Conservation (phyloP, 2,888 invertebrate genomes). For the Coleophora deauratella region DNA sequence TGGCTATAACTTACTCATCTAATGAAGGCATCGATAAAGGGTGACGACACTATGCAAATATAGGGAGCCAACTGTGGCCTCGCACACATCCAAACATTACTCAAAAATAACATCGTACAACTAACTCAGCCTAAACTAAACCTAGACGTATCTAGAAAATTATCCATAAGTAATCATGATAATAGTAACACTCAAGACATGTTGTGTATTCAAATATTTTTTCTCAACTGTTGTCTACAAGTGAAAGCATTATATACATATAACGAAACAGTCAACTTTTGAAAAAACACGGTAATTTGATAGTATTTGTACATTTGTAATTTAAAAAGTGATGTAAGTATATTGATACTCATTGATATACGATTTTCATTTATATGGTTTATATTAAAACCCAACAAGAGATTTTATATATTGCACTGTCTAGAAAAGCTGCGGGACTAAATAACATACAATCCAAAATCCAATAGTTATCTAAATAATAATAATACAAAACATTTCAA, state of each 20-base stretch:
- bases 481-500: constrained; percentile 1
- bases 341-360: too few relatives aligned
- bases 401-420: constrained; percentile 4
- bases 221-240: constrained; percentile 23
- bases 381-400: neutral
- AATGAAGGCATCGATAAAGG: constrained; percentile 60
- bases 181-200: constrained; percentile 1
- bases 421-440: neutral
- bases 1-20: constrained; percentile 35
- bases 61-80: constrained; percentile 41
- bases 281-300: constrained; percentile 3
- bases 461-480: constrained; percentile 1
- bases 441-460: constrained; percentile 1
- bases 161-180: too few relatives aligned
- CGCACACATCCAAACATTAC: constrained; percentile 51
- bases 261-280: constrained; percentile 42
- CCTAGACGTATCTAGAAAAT: constrained; percentile 50
- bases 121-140: constrained; percentile 61
- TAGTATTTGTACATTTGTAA: constrained; percentile 8
- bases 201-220: too few relatives aligned
- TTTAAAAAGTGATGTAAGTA: too few relatives aligned
- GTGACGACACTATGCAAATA: constrained; percentile 47
- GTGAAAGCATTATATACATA: constrained; percentile 67
- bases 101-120: constrained; percentile 50
- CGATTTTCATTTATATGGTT: constrained; percentile 1